phyloP scores from a whole-genome alignment of 1,140 invertebrate species.

The Latrodectus geometricus region DNA sequence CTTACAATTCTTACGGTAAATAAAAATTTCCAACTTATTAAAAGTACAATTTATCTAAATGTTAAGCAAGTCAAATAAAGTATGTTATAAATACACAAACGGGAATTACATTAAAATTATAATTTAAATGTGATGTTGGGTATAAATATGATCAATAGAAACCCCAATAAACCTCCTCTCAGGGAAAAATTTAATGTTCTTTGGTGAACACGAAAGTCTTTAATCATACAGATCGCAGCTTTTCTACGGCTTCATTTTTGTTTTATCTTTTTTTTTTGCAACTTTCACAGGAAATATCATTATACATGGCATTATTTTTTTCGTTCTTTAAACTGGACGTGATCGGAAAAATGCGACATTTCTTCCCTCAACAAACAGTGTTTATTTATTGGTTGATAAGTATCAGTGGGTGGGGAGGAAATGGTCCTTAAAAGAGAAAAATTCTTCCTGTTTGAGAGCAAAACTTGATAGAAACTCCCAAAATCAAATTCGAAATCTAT shows the following conservation, averaged over 20 bases:
- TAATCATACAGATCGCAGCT: background rate
- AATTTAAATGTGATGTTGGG: background rate
- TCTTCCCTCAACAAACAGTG: constrained; percentile 48
- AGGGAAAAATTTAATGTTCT: too few species aligned
- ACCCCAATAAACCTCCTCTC: too few species aligned
- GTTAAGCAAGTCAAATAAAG: too few species aligned
- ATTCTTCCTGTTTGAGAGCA: constrained; percentile 53
- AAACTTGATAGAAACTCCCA: constrained; percentile 61
- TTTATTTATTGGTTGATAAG: constrained; percentile 62
- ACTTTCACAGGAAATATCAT: background rate
- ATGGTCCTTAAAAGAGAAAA: constrained; percentile 55
- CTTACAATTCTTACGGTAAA: too few species aligned
- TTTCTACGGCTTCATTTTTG: background rate
- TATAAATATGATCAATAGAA: too few species aligned
- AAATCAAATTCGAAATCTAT: constrained; percentile 63
- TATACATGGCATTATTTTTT: constrained; percentile 1
- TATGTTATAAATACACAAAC: too few species aligned
- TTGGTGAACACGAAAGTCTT: background rate
- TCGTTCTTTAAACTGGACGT: constrained; percentile 10
- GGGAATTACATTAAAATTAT: too few species aligned
- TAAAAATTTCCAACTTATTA: too few species aligned
- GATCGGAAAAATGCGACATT: constrained; percentile 38
- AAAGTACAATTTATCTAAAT: too few species aligned
- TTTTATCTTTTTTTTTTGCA: background rate
- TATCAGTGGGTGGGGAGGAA: constrained; percentile 38